Base-by-base conservation (phyloP, 2,797 vertebrate genomes). In the Pipistrellus nathusii region DNA sequence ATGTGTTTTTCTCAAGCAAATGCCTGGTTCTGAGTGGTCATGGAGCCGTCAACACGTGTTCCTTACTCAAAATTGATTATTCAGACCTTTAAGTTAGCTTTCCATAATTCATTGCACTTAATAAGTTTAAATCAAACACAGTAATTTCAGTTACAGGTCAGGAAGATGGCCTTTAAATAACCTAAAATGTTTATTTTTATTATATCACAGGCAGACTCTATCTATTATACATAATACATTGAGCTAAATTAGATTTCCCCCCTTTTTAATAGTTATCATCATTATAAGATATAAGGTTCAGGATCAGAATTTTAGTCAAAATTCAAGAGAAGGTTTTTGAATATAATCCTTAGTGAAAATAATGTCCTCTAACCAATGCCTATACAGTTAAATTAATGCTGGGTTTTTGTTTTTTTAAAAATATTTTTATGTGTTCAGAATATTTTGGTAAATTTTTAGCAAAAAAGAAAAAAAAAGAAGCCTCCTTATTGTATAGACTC, bases 361-460 rank as follows among this genome's bases (percentile, higher is more conserved):
- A 96, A 78, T 93, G 94, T 98, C 96, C 96, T 98, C 96, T 97
- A 98, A 98, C 98, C 98, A 98, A 98, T 98, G 98, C 98, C 98
- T 99, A 98, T 99, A 98, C 96, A 98, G 97, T 96, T 96, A 98
- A 97, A 97, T 98, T 98, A 98, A 98, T 99, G 98, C 99, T 99
- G 97, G 94, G 97, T 98, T 99, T 99, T 99, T 95, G 98, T 99
- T 2, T 95, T 97, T 96, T 97, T 97, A 96, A 97, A 97, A 97
- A 99, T 97, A 98, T 99, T 99, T 99, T 98, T 99, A 99, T 99
- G 99, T 99, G 98, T 99, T 98, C 97, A 98, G 98, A 98, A 98
- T 98, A 99, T 99, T 99, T 99, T 99, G 99, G 98, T 99, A 99
- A 98, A 96, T 98, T 99, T 99, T 99, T 99, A 99, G 98, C 98